These are phyloP conservation scores for Hyperopisus bebe DNA, from an alignment of 2,113 vertebrate genomes.

Conservation along the genomic window DNA sequence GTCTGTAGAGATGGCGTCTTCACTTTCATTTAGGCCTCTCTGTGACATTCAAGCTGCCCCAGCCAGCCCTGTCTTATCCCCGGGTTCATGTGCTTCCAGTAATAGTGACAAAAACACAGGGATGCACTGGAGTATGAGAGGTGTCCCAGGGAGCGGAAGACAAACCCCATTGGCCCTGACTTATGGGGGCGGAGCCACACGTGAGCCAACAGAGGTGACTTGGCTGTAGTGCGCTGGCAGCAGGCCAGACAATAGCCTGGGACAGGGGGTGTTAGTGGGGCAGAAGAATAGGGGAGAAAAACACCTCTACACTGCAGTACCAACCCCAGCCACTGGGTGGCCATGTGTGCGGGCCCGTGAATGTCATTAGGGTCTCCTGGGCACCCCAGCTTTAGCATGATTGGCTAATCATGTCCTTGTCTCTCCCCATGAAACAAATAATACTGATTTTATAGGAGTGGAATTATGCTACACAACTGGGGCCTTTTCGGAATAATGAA, in stretches of 20 bases:
- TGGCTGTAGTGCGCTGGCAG: constrained; percentile 20
- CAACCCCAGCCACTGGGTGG: neutral
- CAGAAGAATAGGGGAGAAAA: neutral
- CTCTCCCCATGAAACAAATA: neutral
- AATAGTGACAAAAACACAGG: neutral
- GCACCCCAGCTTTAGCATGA: neutral
- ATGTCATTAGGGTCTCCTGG: neutral
- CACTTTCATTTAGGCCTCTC: neutral
- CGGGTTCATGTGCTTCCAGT: neutral
- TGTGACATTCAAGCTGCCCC: neutral
- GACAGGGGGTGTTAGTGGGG: constrained; percentile 23
- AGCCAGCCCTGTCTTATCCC: neutral
- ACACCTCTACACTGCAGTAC: neutral
- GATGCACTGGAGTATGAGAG: constrained; percentile 27
- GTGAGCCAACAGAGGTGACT: constrained; percentile 42
- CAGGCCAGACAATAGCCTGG: neutral
- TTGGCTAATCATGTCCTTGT: neutral
- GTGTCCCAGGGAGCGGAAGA: constrained; percentile 39
- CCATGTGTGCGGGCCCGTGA: neutral
- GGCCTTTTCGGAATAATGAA: neutral
- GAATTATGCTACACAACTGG: neutral
- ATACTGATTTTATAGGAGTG: neutral
- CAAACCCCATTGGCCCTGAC: constrained; percentile 24
- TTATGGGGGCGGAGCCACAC: constrained; percentile 39
- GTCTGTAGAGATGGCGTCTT: neutral